Conservation (phyloP, 2,113 vertebrate genomes). For the Cebus imitator region DNA sequence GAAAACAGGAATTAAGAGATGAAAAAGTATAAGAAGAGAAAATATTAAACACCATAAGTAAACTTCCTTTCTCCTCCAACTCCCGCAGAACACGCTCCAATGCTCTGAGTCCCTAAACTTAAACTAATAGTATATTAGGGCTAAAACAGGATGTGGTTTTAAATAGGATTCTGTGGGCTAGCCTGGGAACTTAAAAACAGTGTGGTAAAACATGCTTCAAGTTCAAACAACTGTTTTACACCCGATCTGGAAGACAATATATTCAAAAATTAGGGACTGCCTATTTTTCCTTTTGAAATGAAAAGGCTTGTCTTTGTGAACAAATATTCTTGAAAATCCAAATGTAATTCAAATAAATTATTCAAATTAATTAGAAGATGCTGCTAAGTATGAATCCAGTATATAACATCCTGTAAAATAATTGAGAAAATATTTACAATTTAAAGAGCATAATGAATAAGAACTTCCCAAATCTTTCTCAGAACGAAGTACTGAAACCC, state of each 20-base stretch:
- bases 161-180: conserved; percentile 7
- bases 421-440: not conserved
- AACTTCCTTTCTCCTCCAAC: not conserved
- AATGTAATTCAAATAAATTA: conserved; percentile 35
- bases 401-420: conserved; percentile 1
- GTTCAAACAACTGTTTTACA: conserved; percentile 36
- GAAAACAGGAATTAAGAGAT: conserved; percentile 27
- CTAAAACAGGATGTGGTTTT: not conserved
- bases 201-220: conserved; percentile 31
- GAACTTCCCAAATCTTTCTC: not conserved
- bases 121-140: not conserved
- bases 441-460: not conserved
- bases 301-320: not conserved
- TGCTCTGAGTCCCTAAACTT: not conserved
- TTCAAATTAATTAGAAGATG: conserved; percentile 8
- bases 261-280: conserved; percentile 5
- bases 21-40: not conserved
- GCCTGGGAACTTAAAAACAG: not conserved
- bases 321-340: not conserved
- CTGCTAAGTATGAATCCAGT: conserved; percentile 13
- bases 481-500: not conserved
- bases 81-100: not conserved
- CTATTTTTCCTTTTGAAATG: conserved; percentile 27
- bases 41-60: not conserved
- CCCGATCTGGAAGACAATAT: not conserved